These are phyloP conservation scores for Geotrupes spiniger DNA, from an alignment of 2,888 invertebrate genomes.

Conservation along the genomic window DNA sequence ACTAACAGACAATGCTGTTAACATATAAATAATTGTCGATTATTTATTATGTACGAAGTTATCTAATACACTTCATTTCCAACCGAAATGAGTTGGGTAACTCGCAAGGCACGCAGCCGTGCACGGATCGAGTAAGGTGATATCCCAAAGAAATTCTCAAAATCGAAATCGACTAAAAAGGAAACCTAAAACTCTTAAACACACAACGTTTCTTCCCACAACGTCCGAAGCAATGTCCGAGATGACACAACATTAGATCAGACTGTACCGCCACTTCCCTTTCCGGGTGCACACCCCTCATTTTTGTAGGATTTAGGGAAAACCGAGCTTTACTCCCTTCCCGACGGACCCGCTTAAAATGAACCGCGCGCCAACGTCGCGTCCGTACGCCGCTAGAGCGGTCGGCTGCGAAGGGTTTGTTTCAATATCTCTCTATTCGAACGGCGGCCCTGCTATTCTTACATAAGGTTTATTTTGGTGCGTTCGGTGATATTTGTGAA, in stretches of 20 bases:
- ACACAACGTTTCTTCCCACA: slow-evolving; percentile 11
- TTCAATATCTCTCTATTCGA: slow-evolving; percentile 7
- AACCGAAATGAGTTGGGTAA: too few species aligned
- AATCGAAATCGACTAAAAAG: background rate
- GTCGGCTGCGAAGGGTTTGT: slow-evolving; percentile 15
- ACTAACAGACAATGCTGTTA: too few species aligned
- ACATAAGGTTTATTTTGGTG: slow-evolving; percentile 10
- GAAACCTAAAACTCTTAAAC: slow-evolving; percentile 12
- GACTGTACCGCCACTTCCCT: slow-evolving; percentile 45
- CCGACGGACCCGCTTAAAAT: slow-evolving; percentile 11
- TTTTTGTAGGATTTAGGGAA: slow-evolving; percentile 48
- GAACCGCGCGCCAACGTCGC: background rate
- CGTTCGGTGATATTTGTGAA: background rate
- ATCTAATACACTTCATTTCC: too few species aligned
- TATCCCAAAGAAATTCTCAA: background rate
- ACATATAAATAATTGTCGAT: too few species aligned
- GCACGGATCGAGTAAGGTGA: too few species aligned
- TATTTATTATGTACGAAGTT: too few species aligned
- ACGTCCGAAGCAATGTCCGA: slow-evolving; percentile 30
- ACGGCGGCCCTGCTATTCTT: slow-evolving; percentile 2
- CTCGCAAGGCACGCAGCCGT: too few species aligned
- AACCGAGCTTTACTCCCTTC: slow-evolving; percentile 40
- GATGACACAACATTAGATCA: slow-evolving; percentile 45
- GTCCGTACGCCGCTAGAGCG: background rate
- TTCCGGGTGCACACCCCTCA: slow-evolving; percentile 44